These are phyloP conservation scores for Scrobipalpa costella DNA, from an alignment of 2,888 invertebrate genomes.

Conservation along the genomic window DNA sequence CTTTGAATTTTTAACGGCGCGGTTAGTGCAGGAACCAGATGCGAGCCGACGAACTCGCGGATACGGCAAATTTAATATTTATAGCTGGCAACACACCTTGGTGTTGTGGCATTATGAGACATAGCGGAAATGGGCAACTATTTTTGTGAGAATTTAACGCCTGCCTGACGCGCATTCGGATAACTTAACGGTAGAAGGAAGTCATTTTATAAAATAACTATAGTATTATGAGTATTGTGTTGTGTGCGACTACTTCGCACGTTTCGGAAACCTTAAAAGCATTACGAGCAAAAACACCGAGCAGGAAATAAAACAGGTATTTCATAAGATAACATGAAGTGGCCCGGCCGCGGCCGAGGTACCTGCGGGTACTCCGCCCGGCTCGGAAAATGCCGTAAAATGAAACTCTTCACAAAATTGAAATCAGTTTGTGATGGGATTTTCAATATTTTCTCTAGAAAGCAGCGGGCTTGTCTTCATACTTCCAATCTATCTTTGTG, in stretches of 20 bases:
- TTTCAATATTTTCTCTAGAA: slow-evolving; percentile 27
- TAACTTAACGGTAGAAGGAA: not conserved
- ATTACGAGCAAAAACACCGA: not conserved
- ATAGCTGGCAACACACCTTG: slow-evolving; percentile 64
- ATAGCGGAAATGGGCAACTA: slow-evolving; percentile 47
- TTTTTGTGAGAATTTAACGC: slow-evolving; percentile 31
- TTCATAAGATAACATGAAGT: slow-evolving; percentile 11
- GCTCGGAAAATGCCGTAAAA: slow-evolving; percentile 56
- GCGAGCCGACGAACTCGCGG: slow-evolving; percentile 63
- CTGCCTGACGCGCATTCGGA: not conserved
- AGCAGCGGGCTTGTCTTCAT: slow-evolving; percentile 7
- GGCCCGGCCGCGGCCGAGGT: not conserved
- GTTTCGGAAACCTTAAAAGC: not conserved
- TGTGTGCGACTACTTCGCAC: not conserved
- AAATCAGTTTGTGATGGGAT: slow-evolving; percentile 43
- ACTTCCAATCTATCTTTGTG: not conserved
- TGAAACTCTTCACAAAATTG: slow-evolving; percentile 54
- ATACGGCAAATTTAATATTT: slow-evolving; percentile 76
- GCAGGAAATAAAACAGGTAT: slow-evolving; percentile 9
- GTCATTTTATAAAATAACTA: not conserved
- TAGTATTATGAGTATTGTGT: not conserved
- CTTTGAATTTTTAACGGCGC: slow-evolving; percentile 71
- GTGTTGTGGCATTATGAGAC: slow-evolving; percentile 64
- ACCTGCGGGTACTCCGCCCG: not conserved
- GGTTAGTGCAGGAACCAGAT: slow-evolving; percentile 71